These are phyloP conservation scores for Drosophila rhopaloa DNA, from an alignment of 1,140 invertebrate species.

Conservation along the genomic window DNA sequence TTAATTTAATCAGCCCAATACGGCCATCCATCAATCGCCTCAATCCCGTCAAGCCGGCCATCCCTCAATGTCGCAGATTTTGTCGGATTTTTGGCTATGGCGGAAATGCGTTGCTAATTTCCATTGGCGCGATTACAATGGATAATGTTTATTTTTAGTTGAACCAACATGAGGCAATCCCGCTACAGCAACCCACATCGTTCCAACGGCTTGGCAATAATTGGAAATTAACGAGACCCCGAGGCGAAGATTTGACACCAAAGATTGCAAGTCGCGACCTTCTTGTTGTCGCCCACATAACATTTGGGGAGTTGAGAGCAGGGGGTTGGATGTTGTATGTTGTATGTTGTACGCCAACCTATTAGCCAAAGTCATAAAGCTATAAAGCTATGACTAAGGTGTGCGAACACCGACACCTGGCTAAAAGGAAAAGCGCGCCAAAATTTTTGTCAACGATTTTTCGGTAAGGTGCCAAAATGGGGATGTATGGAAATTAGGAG, in stretches of 20 bases:
- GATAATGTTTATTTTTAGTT: conserved; percentile 33
- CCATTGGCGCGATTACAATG: conserved; percentile 6
- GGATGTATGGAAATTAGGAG: conserved; percentile 5
- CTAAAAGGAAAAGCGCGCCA: conserved; percentile 42
- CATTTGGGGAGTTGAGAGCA: not conserved
- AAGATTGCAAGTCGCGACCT: conserved; percentile 54
- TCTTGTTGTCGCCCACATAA: conserved; percentile 46
- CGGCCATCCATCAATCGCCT: conserved; percentile 35
- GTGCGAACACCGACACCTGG: conserved; percentile 29
- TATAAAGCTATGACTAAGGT: conserved; percentile 24
- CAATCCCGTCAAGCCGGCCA: conserved; percentile 30
- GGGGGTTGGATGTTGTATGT: not conserved
- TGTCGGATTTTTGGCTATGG: conserved; percentile 39
- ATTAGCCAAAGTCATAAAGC: conserved; percentile 41
- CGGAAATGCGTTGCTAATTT: conserved; percentile 71
- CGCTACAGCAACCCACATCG: conserved; percentile 41
- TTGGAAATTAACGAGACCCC: conserved; percentile 61
- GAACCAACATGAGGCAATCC: conserved; percentile 29
- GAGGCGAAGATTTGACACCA: conserved; percentile 55
- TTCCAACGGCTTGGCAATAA: conserved; percentile 27
- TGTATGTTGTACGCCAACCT: conserved; percentile 2
- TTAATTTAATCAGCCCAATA: conserved; percentile 47
- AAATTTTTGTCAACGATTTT: conserved; percentile 52
- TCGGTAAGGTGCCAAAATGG: conserved; percentile 35
- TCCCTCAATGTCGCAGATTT: conserved; percentile 53